Evolutionary conservation across 37 sponge, comb jelly and placozoan species (phyloP).

Genomic region (Oopsacas minuta): DNA sequence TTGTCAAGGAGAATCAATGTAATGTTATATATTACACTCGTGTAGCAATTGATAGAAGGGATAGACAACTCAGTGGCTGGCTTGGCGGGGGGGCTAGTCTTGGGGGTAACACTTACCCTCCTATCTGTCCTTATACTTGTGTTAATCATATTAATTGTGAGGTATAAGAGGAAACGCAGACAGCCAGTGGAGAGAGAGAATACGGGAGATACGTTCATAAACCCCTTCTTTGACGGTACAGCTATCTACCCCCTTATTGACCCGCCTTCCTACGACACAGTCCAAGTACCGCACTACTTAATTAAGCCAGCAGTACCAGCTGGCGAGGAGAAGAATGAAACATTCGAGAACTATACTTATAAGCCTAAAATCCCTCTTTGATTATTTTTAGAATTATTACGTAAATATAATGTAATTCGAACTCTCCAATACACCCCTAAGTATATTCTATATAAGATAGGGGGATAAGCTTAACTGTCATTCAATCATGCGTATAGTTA

Average conservation of each 20-base stretch:
- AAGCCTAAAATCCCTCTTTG: too few relatives aligned
- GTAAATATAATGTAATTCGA: not conserved
- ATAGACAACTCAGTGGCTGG: not conserved
- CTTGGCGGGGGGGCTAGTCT: not conserved
- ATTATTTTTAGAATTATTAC: too few relatives aligned
- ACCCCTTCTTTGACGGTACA: conserved; percentile 2
- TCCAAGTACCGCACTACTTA: not conserved
- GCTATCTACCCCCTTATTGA: not conserved
- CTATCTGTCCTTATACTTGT: not conserved
- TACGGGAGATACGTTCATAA: not conserved
- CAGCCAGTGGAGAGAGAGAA: not conserved
- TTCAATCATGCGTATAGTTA: not conserved
- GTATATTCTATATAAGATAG: too few relatives aligned
- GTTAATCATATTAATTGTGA: not conserved
- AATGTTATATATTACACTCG: not conserved
- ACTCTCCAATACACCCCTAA: too few relatives aligned
- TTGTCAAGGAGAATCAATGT: not conserved
- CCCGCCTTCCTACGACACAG: not conserved
- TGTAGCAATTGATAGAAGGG: not conserved
- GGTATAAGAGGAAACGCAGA: not conserved
- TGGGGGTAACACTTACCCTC: not conserved
- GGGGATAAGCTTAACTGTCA: too few relatives aligned
- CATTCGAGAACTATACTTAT: too few relatives aligned
- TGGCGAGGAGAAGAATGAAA: too few relatives aligned
- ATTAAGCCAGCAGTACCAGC: not conserved